Conservation (phyloP, 1,140 invertebrate species). For the Tetragonula clypearis region DNA sequence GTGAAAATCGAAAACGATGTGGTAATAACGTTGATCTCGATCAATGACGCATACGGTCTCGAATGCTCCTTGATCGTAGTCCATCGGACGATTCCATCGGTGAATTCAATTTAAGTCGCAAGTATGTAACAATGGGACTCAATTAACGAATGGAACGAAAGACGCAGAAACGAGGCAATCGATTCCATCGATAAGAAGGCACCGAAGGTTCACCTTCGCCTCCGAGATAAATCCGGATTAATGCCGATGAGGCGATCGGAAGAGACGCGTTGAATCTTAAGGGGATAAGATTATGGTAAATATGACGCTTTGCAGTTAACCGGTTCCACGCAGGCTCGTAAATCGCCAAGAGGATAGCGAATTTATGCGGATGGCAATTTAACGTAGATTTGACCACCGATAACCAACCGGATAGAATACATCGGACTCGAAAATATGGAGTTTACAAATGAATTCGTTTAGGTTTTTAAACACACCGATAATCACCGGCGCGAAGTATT, state of each 20-base stretch:
- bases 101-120: background rate
- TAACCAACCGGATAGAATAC: background rate
- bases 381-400: slow-evolving; percentile 18
- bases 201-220: background rate
- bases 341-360: background rate
- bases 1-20: no score
- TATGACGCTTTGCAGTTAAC: slow-evolving; percentile 40
- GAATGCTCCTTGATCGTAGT: background rate
- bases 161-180: background rate
- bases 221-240: slow-evolving; percentile 41
- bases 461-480: slow-evolving; percentile 1
- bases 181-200: background rate
- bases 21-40: no score
- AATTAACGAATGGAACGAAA: slow-evolving; percentile 6
- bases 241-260: background rate
- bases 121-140: slow-evolving; percentile 6
- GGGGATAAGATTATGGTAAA: slow-evolving; percentile 29
- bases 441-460: slow-evolving; percentile 41
- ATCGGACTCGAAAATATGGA: background rate
- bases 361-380: slow-evolving; percentile 35
- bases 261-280: background rate
- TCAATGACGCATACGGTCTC: no score
- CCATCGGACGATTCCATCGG: background rate
- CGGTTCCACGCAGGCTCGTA: slow-evolving; percentile 20
- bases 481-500: background rate